Conservation (phyloP, 64 coral and sea anemone species). For the Platygyra sinensis region DNA sequence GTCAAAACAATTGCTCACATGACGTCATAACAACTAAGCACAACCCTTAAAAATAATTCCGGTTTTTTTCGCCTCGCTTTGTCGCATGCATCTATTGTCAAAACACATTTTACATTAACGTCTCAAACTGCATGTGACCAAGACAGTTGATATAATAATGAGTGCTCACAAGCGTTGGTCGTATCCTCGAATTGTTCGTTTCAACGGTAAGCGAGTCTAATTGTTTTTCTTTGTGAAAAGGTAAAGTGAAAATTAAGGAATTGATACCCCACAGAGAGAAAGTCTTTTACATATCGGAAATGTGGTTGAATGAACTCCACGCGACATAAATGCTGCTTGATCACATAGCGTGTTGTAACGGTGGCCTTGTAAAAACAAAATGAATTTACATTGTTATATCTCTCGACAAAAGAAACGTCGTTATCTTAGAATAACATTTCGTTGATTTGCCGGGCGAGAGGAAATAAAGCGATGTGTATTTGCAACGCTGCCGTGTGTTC, state of each 20-base stretch:
- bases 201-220: neutral
- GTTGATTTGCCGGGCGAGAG: neutral
- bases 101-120: neutral
- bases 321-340: neutral
- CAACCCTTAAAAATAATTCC: neutral
- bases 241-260: neutral
- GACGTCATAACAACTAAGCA: neutral
- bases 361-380: too few species aligned
- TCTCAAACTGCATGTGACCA: neutral
- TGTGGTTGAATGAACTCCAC: too few species aligned
- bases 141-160: neutral
- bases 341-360: too few species aligned
- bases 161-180: neutral
- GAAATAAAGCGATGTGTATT: neutral
- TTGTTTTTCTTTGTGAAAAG: neutral
- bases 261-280: neutral
- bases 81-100: neutral
- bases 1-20: neutral
- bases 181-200: conserved; percentile 18
- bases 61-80: neutral
- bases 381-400: too few species aligned
- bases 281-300: neutral
- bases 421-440: neutral
- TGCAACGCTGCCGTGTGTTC: neutral
- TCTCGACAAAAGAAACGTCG: neutral